Conservation (phyloP, 2,113 vertebrate genomes). For the Atrichornis clamosus region DNA sequence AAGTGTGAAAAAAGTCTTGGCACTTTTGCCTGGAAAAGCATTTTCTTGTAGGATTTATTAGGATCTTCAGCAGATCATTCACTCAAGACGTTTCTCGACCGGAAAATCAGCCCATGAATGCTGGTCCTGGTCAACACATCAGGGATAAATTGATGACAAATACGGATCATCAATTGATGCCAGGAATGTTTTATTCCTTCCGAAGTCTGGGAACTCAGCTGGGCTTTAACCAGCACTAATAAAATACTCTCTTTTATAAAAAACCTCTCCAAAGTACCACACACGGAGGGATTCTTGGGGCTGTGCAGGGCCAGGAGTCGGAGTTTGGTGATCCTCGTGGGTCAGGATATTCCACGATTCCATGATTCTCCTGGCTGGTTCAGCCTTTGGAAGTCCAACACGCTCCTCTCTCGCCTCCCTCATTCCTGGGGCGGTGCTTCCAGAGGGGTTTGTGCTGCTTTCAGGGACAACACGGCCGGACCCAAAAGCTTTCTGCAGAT, state of each 20-base stretch:
- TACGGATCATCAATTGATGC: not conserved
- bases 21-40: not conserved
- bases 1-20: not conserved
- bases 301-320: not conserved
- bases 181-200: not conserved
- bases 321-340: not conserved
- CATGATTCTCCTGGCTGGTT: rapidly evolving
- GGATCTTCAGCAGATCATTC: not conserved
- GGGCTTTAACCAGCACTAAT: not conserved
- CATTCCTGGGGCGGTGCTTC: not conserved
- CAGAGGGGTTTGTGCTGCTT: not conserved
- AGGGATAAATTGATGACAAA: not conserved
- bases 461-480: not conserved
- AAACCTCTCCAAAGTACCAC: not conserved
- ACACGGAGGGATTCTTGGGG: not conserved
- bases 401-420: rapidly evolving
- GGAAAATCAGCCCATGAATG: not conserved
- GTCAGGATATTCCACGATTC: rapidly evolving
- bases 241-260: not conserved
- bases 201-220: not conserved
- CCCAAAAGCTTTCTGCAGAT: not conserved
- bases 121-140: not conserved
- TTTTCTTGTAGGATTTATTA: not conserved
- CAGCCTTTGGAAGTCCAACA: not conserved
- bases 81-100: not conserved